Evolutionary conservation across 2,113 vertebrate genomes (phyloP).

Genomic region (Neodon shergylaensis): DNA sequence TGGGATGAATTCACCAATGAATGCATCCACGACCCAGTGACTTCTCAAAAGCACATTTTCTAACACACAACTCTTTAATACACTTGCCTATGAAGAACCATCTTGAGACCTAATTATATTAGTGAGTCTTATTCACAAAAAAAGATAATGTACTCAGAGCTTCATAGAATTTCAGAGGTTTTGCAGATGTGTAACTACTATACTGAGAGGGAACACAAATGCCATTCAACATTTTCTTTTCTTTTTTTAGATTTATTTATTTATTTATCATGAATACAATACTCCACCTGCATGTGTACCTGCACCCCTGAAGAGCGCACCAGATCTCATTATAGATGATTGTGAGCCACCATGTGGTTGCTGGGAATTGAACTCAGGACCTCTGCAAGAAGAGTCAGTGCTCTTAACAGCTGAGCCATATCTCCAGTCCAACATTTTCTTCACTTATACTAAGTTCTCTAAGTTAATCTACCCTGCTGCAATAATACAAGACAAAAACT

Average conservation of each 20-base stretch:
- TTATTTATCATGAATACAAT: no score
- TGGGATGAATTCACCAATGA: neutral
- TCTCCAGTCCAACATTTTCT: neutral
- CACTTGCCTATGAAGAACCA: neutral
- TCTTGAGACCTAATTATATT: slow-evolving; percentile 54
- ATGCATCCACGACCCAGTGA: neutral
- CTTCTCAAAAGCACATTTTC: neutral
- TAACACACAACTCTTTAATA: neutral
- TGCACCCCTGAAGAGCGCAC: no score
- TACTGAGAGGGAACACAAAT: neutral
- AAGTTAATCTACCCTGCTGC: neutral
- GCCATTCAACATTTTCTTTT: slow-evolving; percentile 12
- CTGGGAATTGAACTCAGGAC: no score
- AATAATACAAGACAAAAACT: neutral
- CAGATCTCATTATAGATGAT: no score
- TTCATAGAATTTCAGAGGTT: slow-evolving; percentile 12
- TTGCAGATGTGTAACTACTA: slow-evolving; percentile 8
- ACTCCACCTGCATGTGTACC: no score
- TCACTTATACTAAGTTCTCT: slow-evolving; percentile 32
- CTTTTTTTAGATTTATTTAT: no score
- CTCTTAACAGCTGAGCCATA: no score
- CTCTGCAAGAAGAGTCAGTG: no score
- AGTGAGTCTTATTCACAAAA: neutral
- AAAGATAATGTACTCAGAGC: slow-evolving; percentile 25
- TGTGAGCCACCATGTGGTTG: no score